A percentile compares a stretch with the other conserved stretches of the same genome.
Conservation (phyloP, 2,888 invertebrate genomes). For the Calliscelio sp. region DNA sequence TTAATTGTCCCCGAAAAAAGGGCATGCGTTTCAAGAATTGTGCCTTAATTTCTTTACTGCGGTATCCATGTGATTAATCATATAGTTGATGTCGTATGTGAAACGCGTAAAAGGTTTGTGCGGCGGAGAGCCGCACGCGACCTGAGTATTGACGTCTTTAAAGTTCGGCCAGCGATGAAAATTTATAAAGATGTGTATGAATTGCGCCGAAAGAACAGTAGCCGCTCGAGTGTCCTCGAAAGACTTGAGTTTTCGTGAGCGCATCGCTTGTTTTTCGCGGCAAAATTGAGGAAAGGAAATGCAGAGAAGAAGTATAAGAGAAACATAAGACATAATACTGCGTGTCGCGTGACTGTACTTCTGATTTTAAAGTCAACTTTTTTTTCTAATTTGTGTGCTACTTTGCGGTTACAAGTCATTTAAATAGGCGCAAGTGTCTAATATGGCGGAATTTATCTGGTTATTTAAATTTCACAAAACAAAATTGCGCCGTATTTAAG, state of each 20-base stretch:
- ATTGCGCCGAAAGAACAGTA: constrained; percentile 31
- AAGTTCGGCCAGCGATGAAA: constrained; percentile 55
- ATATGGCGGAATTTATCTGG: constrained; percentile 48
- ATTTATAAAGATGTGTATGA: constrained; percentile 40
- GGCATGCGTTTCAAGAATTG: constrained; percentile 36
- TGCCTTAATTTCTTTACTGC: constrained; percentile 43
- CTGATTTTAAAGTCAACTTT: constrained; percentile 31
- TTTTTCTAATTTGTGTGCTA: constrained; percentile 50
- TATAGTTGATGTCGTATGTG: constrained; percentile 47
- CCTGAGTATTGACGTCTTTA: constrained; percentile 66
- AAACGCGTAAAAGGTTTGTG: constrained; percentile 58
- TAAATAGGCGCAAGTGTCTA: constrained; percentile 47
- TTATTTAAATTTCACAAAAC: constrained; percentile 52
- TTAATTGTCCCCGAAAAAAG: constrained; percentile 6
- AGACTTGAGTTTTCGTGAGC: too few relatives aligned
- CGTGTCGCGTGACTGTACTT: constrained; percentile 56
- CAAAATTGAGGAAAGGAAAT: too few relatives aligned
- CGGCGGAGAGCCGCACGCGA: constrained; percentile 58
- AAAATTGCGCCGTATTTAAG: too few relatives aligned
- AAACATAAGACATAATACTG: too few relatives aligned
- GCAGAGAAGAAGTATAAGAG: too few relatives aligned
- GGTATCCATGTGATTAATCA: constrained; percentile 59
- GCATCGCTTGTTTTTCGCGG: too few relatives aligned
- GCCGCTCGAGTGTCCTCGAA: constrained; percentile 2
- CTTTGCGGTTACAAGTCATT: constrained; percentile 49